Evolutionary conservation across 2,888 invertebrate genomes (phyloP).

Genomic region (Phengaris alcon): DNA sequence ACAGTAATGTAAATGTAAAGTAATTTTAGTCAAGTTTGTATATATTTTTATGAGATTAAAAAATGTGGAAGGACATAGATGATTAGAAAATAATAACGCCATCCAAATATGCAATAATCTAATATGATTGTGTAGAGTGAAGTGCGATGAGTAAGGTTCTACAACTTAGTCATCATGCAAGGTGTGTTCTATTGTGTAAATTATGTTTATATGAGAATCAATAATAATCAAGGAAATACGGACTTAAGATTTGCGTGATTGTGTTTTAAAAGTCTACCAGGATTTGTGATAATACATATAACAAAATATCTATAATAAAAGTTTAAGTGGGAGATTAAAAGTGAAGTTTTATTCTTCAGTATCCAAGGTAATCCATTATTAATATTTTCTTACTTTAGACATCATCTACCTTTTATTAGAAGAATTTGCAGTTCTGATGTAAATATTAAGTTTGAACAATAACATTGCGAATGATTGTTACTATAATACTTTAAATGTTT

Average conservation of each 20-base stretch:
- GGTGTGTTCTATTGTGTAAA: constrained; percentile 78
- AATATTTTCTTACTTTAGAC: constrained; percentile 38
- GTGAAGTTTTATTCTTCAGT: constrained; percentile 76
- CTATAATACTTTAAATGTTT: neutral
- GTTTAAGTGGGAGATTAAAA: constrained; percentile 79
- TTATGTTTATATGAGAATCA: constrained; percentile 77
- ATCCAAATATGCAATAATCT: constrained; percentile 77
- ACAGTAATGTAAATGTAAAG: constrained; percentile 70
- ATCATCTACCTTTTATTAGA: neutral
- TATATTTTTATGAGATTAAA: constrained; percentile 77
- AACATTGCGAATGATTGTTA: neutral
- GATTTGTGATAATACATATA: constrained; percentile 87
- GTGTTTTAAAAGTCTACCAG: constrained; percentile 85
- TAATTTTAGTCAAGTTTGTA: constrained; percentile 77
- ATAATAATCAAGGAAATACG: constrained; percentile 75
- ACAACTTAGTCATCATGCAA: constrained; percentile 74
- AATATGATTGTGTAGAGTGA: constrained; percentile 74
- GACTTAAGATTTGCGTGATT: constrained; percentile 80
- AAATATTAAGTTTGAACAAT: neutral
- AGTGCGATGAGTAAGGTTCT: constrained; percentile 68
- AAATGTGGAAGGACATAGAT: constrained; percentile 64
- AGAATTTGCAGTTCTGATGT: neutral
- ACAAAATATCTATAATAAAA: constrained; percentile 82
- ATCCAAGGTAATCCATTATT: constrained; percentile 58
- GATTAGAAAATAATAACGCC: constrained; percentile 72